These are phyloP conservation scores for Euura saliciscinereae DNA, from an alignment of 1,140 invertebrate species.

Conservation along the genomic window DNA sequence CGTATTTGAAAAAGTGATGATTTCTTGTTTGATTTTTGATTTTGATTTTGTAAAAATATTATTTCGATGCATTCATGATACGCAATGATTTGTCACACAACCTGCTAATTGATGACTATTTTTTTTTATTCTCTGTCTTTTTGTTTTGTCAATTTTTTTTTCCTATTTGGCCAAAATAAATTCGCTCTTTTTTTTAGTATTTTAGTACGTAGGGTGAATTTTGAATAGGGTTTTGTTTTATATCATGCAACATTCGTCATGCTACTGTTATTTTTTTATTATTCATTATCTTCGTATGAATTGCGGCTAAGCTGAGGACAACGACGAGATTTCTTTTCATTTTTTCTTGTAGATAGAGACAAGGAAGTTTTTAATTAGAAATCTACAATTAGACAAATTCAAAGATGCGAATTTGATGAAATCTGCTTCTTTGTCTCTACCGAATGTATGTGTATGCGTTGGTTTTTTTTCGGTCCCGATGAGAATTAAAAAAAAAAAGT, in stretches of 20 bases:
- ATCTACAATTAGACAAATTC: too few species aligned
- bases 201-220: background rate
- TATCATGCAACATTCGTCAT: background rate
- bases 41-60: background rate
- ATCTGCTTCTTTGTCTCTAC: too few species aligned
- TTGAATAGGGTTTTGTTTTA: background rate
- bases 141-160: background rate
- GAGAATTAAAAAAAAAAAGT: background rate
- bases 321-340: background rate
- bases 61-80: background rate
- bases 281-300: background rate
- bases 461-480: background rate
- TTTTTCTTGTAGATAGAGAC: too few species aligned
- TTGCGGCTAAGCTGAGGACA: background rate
- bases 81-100: constrained; percentile 2
- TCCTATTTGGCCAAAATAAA: background rate
- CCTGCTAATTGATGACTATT: background rate
- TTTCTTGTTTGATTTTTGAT: background rate
- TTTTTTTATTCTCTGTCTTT: background rate
- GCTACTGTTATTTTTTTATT: background rate
- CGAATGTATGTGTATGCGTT: background rate
- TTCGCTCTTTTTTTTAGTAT: background rate
- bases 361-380: too few species aligned
- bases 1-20: constrained; percentile 1
- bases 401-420: too few species aligned